Evolutionary conservation across 2,888 invertebrate genomes (phyloP).

Genomic region (Muschampia plurimacula): DNA sequence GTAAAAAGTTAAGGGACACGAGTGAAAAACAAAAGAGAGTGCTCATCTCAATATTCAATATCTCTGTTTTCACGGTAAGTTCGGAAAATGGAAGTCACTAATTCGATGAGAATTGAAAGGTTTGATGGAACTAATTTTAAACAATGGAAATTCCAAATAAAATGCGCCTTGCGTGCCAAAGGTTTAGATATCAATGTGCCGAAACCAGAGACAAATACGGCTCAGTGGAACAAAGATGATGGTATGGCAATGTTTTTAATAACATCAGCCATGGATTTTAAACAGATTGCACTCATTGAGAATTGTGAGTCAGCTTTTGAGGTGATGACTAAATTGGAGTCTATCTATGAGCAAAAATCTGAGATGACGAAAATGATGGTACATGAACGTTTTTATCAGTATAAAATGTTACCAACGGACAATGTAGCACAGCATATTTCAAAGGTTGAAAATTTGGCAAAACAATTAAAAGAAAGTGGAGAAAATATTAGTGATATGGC

Average conservation of each 20-base stretch:
- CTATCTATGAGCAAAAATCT: background rate
- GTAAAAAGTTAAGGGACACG: background rate
- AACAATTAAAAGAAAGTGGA: background rate
- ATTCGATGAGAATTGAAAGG: background rate
- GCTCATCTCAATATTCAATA: background rate
- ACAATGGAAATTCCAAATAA: conserved; percentile 1
- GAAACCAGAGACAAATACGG: background rate
- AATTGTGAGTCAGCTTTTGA: background rate
- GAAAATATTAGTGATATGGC: background rate
- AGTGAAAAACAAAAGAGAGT: background rate
- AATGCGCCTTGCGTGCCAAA: background rate
- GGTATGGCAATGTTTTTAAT: background rate
- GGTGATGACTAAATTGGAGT: background rate
- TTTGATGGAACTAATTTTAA: background rate
- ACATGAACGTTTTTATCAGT: background rate
- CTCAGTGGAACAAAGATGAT: background rate
- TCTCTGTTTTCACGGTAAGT: background rate
- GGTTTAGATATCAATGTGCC: background rate
- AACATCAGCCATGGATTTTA: background rate
- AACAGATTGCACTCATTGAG: background rate
- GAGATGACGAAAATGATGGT: background rate
- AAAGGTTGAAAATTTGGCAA: background rate
- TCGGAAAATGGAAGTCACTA: conserved; percentile 4
- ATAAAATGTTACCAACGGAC: background rate
- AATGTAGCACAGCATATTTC: background rate